Conservation (phyloP, 2,113 vertebrate genomes). For the Atlantisia rogersi region DNA sequence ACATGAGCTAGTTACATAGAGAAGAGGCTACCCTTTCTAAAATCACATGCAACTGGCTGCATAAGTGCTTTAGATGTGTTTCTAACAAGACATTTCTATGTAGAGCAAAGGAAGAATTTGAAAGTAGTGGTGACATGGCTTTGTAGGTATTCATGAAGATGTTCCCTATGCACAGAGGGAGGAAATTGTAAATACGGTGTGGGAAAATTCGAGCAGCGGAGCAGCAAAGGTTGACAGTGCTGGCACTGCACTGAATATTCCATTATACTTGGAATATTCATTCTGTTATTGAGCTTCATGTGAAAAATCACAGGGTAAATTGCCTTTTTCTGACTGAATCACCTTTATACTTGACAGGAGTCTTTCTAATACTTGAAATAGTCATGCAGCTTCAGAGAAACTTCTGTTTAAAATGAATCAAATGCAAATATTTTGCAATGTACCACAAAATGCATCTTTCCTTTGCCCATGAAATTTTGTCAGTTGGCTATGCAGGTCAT, state of each 20-base stretch:
- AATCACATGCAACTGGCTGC: neutral
- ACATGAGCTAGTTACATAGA: neutral
- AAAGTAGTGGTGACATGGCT: conserved; percentile 8
- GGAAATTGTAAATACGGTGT: neutral
- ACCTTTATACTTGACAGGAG: neutral
- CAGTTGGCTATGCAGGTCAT: neutral
- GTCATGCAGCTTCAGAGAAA: neutral
- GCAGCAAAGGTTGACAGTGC: conserved; percentile 21
- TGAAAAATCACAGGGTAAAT: conserved; percentile 28
- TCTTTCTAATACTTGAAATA: neutral
- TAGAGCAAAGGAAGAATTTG: neutral
- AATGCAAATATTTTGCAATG: neutral
- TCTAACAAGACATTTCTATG: neutral
- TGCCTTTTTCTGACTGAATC: conserved; percentile 22
- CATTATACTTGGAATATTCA: conserved; percentile 21
- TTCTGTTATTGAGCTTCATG: neutral
- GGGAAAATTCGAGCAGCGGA: neutral
- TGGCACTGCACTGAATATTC: neutral
- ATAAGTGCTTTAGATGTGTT: neutral
- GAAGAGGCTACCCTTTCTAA: neutral
- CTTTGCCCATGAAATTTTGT: neutral
- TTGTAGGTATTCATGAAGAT: conserved; percentile 39
- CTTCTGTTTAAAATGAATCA: neutral
- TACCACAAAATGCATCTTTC: neutral
- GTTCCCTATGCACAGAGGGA: neutral